Evolutionary conservation across 2,888 invertebrate genomes (phyloP), one percentile per base, ranked within the genome.

Genomic region (Desoria tigrina): DNA sequence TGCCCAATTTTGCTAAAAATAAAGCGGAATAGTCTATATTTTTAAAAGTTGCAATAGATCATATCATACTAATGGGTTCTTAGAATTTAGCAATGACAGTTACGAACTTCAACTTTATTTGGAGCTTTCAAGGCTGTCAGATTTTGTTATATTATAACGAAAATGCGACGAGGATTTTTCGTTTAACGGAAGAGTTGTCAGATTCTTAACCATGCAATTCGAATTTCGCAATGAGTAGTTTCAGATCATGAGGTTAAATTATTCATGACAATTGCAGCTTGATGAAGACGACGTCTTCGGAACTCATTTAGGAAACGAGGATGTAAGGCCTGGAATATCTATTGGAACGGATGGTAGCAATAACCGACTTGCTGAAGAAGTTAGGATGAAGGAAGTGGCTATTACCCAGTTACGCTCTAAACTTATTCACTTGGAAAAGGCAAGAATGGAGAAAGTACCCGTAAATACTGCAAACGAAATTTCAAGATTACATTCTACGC

Each of bases 361-460:
- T 53, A 65, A 54, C 7, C 66, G 74, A 23, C 69, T 77, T 9
- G 68, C 66, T 11, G 72, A 69, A 66, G 74, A 74, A 61, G 63
- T 75, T 18, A 71, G 75, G 61, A 62, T 77, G 45, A 77, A 77
- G 37, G 78, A 78, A 65, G 71, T 74, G 68, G 77, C 77, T 56
- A 78, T 77, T 63, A 69, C 68, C 42, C 77, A 78, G 66, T 75
- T 78, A 11, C 73, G 78, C 56, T 68, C 73, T 32, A 66, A 77
- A 39, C 66, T 78, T n/a, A 63, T 77, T 54, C 76, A 77, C 63
- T 66, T 78, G 72, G 78, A 78, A 49, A 77, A 75, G 63, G 77
- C 76, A 7, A 55, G 76, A 45, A 74, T 76, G 71, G 78, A 78
- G 58, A 77, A 77, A 58, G 71, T 77, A 24, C 78, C 77, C 14